These are phyloP conservation scores for Rhadinocentrus ornatus DNA, from an alignment of 2,797 vertebrate species.

Conservation along the genomic window DNA sequence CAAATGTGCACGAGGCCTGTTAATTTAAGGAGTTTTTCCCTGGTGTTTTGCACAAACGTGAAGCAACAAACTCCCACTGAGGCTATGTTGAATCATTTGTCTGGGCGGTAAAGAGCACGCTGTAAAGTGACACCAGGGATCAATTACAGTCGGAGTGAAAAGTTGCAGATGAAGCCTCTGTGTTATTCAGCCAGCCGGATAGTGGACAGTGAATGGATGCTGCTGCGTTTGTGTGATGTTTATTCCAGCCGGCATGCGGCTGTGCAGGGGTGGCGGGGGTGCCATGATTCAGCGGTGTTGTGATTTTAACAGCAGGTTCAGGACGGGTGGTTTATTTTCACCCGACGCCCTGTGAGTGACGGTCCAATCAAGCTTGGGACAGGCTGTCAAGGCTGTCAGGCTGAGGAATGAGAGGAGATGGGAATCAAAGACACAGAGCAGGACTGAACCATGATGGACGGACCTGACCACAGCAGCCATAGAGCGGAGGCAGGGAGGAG, in stretches of 20 bases:
- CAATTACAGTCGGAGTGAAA: constrained; percentile 47
- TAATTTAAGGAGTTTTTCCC: neutral
- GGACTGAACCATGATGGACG: constrained; percentile 71
- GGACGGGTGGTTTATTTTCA: constrained; percentile 73
- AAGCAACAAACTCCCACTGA: constrained; percentile 56
- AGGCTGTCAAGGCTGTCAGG: constrained; percentile 73
- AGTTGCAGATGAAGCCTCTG: neutral
- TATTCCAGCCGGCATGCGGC: constrained; percentile 5
- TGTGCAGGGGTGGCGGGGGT: constrained; percentile 12
- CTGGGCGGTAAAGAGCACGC: constrained; percentile 12
- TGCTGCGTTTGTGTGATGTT: constrained; percentile 37
- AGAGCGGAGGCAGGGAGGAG: neutral
- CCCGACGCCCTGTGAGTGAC: constrained; percentile 69
- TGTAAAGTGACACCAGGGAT: constrained; percentile 45
- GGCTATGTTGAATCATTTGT: constrained; percentile 79
- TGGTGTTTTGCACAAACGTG: constrained; percentile 15
- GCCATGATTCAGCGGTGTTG: constrained; percentile 65
- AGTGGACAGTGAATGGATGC: constrained; percentile 29
- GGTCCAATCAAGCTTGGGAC: constrained; percentile 71
- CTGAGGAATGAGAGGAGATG: constrained; percentile 78
- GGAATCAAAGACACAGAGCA: constrained; percentile 69
- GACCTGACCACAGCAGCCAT: constrained; percentile 52
- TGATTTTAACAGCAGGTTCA: constrained; percentile 62
- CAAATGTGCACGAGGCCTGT: no score
- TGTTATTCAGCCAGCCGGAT: constrained; percentile 19